phyloP scores from a whole-genome alignment of 2,888 invertebrate genomes.

The Nemoura dubitans region DNA sequence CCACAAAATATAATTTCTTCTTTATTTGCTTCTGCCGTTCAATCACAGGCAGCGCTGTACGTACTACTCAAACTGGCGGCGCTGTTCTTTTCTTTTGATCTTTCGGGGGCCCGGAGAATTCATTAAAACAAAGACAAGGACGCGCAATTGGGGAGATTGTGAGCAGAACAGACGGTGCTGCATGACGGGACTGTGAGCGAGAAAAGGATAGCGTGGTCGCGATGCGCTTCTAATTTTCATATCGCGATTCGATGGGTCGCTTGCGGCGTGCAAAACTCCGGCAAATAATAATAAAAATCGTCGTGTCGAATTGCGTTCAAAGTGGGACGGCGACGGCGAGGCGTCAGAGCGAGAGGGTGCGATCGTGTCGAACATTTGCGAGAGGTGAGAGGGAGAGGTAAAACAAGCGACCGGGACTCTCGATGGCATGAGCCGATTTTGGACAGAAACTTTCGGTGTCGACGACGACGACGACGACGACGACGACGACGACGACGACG shows the following conservation, averaged over 20 bases:
- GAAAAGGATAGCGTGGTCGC: neutral
- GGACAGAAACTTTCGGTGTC: too few species aligned
- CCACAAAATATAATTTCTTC: slow-evolving; percentile 26
- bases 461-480: too few species aligned
- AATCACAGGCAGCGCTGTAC: slow-evolving; percentile 16
- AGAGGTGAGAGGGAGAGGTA: neutral
- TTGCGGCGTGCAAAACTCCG: slow-evolving; percentile 8
- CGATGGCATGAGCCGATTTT: too few species aligned
- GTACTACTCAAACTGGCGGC: neutral
- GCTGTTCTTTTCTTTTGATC: slow-evolving; percentile 36
- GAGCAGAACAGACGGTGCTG: neutral
- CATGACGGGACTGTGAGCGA: neutral
- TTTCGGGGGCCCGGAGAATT: slow-evolving; percentile 28
- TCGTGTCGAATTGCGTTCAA: slow-evolving; percentile 36
- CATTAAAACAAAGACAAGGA: slow-evolving; percentile 40
- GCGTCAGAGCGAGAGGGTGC: slow-evolving; percentile 7
- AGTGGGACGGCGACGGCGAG: neutral
- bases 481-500: too few species aligned
- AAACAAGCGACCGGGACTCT: neutral
- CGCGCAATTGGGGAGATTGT: neutral
- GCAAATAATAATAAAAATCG: slow-evolving; percentile 39
- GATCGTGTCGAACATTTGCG: neutral
- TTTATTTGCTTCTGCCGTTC: slow-evolving; percentile 26
- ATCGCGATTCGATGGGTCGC: slow-evolving; percentile 31
- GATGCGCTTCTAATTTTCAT: slow-evolving; percentile 40